Base-by-base conservation (phyloP, 2,888 invertebrate genomes). In the Tachina fera region DNA sequence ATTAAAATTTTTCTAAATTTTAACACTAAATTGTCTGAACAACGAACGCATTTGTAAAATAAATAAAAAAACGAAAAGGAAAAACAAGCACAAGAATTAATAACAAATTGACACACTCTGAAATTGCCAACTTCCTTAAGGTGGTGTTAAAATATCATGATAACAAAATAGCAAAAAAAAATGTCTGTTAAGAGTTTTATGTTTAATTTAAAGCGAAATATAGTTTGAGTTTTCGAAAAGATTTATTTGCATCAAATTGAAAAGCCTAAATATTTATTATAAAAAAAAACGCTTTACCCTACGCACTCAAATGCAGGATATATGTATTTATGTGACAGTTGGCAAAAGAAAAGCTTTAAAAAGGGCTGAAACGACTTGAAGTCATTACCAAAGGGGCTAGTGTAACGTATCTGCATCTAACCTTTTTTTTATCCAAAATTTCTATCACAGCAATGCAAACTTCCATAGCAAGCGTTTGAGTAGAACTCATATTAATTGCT, bases 71-170 rank as follows among this genome's bases (percentile, higher is more conserved):
- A 49, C 13, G 11, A 14, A 22, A 43, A 45, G 19, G n/a, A 72
- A 78, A 19, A 58, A 56, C 9, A 45, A 14, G 5, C 31, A 16
- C 6, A 71, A 65, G 19, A 58, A 39, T 22, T 51, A 51, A 68
- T 51, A 70, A 31, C 63, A 84, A 53, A 83, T 63, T 70, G 67
- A 49, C 71, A 76, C 47, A 61, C 67, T 76, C 47, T 63, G 13
- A 86, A 86, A 80, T 80, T 79, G 53, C 67, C 76, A 56, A 86
- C 86, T 86, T 86, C 86, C 86, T 86, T 83, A 83, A 86, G 86
- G 83, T 80, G 86, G 75, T 86, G 79, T 79, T 75, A 75, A 61
- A 79, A 68, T 31, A 70, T 76, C 78, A 47, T 67, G 71, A 75
- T 61, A 75, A 72, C 61, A 70, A 22, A 61, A 71, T 19, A 41